Percentiles rank a stretch among this genome's conserved stretches.
These are phyloP conservation scores for Lucilia sericata DNA, from an alignment of 1,140 invertebrate species.

Conservation along the genomic window DNA sequence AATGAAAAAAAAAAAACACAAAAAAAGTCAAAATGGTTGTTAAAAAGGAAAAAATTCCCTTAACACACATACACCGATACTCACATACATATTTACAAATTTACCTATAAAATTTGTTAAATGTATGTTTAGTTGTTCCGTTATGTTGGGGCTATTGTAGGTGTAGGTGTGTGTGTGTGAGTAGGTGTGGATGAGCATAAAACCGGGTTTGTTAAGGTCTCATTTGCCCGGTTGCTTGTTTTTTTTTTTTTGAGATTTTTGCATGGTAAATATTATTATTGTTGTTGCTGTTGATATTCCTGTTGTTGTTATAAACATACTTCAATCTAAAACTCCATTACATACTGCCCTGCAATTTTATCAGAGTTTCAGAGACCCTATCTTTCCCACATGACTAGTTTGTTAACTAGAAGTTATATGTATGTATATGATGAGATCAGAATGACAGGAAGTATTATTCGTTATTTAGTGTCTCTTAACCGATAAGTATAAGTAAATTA, in stretches of 20 bases:
- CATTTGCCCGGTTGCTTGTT: neutral
- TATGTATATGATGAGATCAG: no score
- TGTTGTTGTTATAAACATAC: neutral
- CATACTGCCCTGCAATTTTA: neutral
- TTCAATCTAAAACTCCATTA: conserved; percentile 1
- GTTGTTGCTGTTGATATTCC: neutral
- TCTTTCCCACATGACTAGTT: no score
- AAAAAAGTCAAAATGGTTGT: neutral
- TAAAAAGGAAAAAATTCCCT: neutral
- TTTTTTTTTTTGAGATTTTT: neutral
- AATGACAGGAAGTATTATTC: no score
- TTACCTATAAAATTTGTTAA: conserved; percentile 18
- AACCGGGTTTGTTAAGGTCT: conserved; percentile 6
- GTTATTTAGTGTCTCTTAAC: no score
- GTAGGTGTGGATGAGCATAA: neutral
- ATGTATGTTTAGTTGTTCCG: neutral
- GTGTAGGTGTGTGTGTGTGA: neutral
- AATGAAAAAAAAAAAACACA: neutral
- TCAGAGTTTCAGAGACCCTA: no score
- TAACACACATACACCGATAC: no score
- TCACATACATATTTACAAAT: neutral
- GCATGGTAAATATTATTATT: neutral
- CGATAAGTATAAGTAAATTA: no score
- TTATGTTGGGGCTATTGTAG: neutral
- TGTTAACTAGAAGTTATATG: no score